Evolutionary conservation across 2,797 vertebrate genomes (phyloP).

Genomic region (Acanthurus tractus): DNA sequence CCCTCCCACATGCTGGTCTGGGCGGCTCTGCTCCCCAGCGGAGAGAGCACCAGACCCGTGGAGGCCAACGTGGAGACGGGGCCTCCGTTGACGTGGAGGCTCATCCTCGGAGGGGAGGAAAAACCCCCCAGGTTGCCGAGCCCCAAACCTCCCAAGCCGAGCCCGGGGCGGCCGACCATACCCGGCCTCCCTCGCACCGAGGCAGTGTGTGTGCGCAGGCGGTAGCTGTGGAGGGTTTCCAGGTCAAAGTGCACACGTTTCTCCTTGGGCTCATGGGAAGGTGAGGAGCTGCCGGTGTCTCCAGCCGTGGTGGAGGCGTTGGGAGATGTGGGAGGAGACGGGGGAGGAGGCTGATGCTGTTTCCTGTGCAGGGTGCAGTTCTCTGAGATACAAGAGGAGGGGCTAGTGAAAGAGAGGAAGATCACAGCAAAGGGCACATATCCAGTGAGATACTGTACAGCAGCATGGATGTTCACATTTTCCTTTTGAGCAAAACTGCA

Average conservation of each 20-base stretch:
- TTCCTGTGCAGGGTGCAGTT: slow-evolving; percentile 85
- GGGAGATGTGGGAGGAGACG: slow-evolving; percentile 76
- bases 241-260: slow-evolving; percentile 88
- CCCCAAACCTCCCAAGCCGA: slow-evolving; percentile 81
- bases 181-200: slow-evolving; percentile 66
- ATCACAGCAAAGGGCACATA: slow-evolving; percentile 45
- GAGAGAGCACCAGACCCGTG: slow-evolving; percentile 82
- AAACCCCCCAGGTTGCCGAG: slow-evolving; percentile 69
- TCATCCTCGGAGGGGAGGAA: slow-evolving; percentile 64
- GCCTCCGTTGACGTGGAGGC: slow-evolving; percentile 83
- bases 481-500: not conserved
- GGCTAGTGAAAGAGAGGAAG: slow-evolving; percentile 70
- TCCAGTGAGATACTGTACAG: slow-evolving; percentile 44
- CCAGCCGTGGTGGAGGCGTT: slow-evolving; percentile 77
- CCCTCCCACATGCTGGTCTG: slow-evolving; percentile 85
- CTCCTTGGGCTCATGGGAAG: slow-evolving; percentile 83
- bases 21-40: slow-evolving; percentile 70
- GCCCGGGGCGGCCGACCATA: slow-evolving; percentile 75
- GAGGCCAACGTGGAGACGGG: slow-evolving; percentile 74
- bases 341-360: slow-evolving; percentile 63
- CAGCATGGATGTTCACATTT: slow-evolving; percentile 15
- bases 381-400: slow-evolving; percentile 86
- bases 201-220: slow-evolving; percentile 80
- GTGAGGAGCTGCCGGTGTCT: slow-evolving; percentile 71
- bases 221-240: slow-evolving; percentile 86